These are phyloP conservation scores for Drosophila ezoana DNA, from an alignment of 2,888 invertebrate species.

Conservation along the genomic window DNA sequence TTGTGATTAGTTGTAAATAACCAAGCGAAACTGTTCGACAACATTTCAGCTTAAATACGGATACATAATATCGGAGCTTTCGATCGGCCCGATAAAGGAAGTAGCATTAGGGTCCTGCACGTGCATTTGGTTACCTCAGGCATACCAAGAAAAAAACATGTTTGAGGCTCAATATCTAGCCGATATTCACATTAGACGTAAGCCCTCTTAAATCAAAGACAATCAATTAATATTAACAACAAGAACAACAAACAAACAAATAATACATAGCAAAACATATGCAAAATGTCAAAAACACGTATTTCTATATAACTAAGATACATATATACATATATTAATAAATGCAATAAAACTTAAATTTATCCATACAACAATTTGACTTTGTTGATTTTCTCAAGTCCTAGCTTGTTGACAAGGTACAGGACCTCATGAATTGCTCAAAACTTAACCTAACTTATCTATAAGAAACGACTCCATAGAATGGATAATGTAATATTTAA, in stretches of 20 bases:
- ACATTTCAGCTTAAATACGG: constrained; percentile 22
- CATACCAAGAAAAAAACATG: constrained; percentile 3
- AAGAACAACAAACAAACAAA: constrained; percentile 9
- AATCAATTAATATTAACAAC: constrained; percentile 49
- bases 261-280: constrained; percentile 30
- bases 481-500: too few species aligned
- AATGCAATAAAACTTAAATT: constrained; percentile 68
- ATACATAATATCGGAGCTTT: constrained; percentile 4
- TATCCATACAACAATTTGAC: constrained; percentile 46
- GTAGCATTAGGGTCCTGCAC: constrained; percentile 23
- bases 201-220: constrained; percentile 39
- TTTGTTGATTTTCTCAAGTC: background rate
- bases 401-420: too few species aligned
- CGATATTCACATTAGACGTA: constrained; percentile 38
- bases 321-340: constrained; percentile 44
- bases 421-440: too few species aligned
- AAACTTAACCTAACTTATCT: too few species aligned
- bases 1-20: constrained; percentile 75
- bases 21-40: constrained; percentile 45
- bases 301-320: constrained; percentile 66
- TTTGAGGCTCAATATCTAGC: constrained; percentile 42
- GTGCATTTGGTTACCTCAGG: constrained; percentile 30
- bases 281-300: constrained; percentile 35
- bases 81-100: background rate
- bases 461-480: too few species aligned